These are phyloP conservation scores for Drosophila willistoni DNA, from an alignment of 1,140 invertebrate species.

Conservation along the genomic window DNA sequence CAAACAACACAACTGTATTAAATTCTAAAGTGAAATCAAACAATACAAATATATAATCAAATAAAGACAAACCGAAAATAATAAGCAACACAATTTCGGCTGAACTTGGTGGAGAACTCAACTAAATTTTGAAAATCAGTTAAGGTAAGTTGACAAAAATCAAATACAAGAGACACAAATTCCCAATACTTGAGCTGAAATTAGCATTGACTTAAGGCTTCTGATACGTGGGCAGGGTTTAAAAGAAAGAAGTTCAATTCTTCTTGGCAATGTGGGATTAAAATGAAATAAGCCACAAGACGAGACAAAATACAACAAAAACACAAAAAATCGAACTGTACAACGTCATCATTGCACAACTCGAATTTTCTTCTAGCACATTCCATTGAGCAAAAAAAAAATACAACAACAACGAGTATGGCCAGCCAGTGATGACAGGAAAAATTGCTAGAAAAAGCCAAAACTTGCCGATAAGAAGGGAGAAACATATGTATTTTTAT, in stretches of 20 bases:
- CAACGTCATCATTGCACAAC: slow-evolving; percentile 66
- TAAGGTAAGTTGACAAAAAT: neutral
- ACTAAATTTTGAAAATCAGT: neutral
- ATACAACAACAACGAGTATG: slow-evolving; percentile 11
- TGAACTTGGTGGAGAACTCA: neutral
- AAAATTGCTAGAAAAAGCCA: neutral
- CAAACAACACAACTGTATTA: slow-evolving; percentile 8
- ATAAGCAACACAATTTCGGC: neutral
- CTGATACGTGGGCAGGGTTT: neutral
- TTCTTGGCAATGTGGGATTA: neutral
- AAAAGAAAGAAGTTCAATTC: neutral
- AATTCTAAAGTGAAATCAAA: slow-evolving; percentile 17
- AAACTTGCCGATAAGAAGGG: neutral
- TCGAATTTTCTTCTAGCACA: slow-evolving; percentile 69
- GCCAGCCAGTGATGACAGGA: neutral
- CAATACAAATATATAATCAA: neutral
- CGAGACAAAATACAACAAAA: slow-evolving; percentile 19
- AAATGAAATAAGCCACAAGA: neutral
- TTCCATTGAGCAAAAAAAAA: slow-evolving; percentile 48
- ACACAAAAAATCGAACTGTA: slow-evolving; percentile 36
- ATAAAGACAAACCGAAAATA: neutral
- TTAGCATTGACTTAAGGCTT: slow-evolving; percentile 1
- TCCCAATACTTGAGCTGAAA: neutral
- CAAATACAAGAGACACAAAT: neutral
- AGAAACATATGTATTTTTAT: neutral